Percentiles rank a stretch among this genome's conserved stretches.
These are phyloP conservation scores for Dynastes grantii DNA, from an alignment of 2,888 invertebrate genomes.

Conservation along the genomic window DNA sequence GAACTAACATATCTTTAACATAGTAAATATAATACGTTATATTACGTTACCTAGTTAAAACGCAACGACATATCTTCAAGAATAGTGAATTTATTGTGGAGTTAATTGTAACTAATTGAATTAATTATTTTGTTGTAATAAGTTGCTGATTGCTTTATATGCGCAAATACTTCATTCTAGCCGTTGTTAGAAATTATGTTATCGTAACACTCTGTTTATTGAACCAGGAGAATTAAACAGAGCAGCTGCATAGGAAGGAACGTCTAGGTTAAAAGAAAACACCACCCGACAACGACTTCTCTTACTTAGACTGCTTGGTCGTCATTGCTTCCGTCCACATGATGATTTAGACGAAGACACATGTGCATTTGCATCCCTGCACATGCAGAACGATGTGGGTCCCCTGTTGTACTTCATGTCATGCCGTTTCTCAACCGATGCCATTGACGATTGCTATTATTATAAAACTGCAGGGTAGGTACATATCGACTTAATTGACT, in stretches of 20 bases:
- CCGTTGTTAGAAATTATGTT: not conserved
- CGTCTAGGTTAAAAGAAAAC: slow-evolving; percentile 29
- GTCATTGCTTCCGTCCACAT: slow-evolving; percentile 66
- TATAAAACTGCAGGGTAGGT: not conserved
- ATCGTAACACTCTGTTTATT: no score
- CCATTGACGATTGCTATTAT: slow-evolving; percentile 12
- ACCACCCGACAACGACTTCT: slow-evolving; percentile 33
- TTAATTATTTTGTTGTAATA: no score
- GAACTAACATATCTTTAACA: no score
- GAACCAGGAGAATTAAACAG: slow-evolving; percentile 43
- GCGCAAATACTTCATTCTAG: not conserved
- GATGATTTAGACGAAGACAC: slow-evolving; percentile 65
- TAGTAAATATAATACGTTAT: no score
- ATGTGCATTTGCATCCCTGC: slow-evolving; percentile 56
- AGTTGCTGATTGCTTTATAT: no score
- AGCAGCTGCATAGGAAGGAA: slow-evolving; percentile 56
- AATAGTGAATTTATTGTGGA: no score
- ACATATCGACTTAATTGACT: not conserved
- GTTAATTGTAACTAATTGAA: no score
- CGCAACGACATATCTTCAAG: no score
- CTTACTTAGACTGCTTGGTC: slow-evolving; percentile 63
- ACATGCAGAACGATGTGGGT: slow-evolving; percentile 50
- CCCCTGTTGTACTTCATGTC: slow-evolving; percentile 35
- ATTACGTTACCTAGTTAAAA: no score
- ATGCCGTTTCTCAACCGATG: slow-evolving; percentile 26